These are phyloP conservation scores for Orchesella flavescens DNA, from an alignment of 2,888 invertebrate genomes.

Conservation along the genomic window DNA sequence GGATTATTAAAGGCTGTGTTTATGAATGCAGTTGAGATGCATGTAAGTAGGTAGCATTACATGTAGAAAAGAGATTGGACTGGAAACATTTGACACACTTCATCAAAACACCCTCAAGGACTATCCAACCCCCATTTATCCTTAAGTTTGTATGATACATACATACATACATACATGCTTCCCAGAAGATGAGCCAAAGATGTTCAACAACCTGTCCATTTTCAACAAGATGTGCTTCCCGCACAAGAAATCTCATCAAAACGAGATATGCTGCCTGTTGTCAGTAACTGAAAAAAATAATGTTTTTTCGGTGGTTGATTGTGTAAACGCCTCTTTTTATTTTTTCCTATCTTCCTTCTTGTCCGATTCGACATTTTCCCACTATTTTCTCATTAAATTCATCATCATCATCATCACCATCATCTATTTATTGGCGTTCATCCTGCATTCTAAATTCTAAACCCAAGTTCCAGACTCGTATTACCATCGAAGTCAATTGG, in stretches of 20 bases:
- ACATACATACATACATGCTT: too few species aligned
- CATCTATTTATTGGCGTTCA: constrained; percentile 8
- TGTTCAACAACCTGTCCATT: neutral
- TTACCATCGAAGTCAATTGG: neutral
- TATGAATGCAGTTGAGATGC: too few species aligned
- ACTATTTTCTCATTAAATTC: constrained; percentile 38
- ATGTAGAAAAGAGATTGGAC: too few species aligned
- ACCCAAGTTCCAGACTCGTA: too few species aligned
- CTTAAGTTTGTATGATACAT: too few species aligned
- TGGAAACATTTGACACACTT: neutral
- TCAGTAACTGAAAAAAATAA: constrained; percentile 5
- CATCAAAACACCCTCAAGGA: constrained; percentile 31
- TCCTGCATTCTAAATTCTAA: neutral
- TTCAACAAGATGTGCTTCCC: constrained; percentile 18
- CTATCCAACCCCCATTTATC: neutral
- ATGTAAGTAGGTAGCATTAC: too few species aligned
- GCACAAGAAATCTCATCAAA: constrained; percentile 57
- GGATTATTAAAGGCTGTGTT: too few species aligned
- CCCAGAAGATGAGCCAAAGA: neutral
- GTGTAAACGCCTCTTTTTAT: neutral
- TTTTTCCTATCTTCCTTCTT: neutral
- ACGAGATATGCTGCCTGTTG: constrained; percentile 20
- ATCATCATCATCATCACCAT: neutral
- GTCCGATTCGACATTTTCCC: constrained; percentile 22
- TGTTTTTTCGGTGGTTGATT: neutral